Evolutionary conservation across 2,113 vertebrate species (phyloP).

Genomic region (Daubentonia madagascariensis): DNA sequence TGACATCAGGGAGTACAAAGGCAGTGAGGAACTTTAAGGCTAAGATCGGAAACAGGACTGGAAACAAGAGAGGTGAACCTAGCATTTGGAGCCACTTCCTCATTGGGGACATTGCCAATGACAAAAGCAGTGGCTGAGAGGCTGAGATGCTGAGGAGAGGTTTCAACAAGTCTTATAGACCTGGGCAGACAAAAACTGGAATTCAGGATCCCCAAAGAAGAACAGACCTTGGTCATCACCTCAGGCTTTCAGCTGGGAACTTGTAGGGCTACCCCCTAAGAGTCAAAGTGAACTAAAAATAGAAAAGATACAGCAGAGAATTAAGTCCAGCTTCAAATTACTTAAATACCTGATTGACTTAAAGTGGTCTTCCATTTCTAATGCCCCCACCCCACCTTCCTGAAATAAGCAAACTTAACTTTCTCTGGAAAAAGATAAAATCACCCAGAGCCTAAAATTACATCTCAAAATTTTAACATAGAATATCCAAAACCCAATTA

Average conservation of each 20-base stretch:
- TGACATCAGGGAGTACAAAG: background rate
- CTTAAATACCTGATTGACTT: background rate
- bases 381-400: background rate
- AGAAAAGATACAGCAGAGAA: background rate
- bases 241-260: background rate
- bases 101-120: background rate
- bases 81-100: background rate
- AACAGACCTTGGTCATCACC: background rate
- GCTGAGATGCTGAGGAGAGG: background rate
- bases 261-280: background rate
- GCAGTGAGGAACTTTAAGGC: background rate
- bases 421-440: background rate
- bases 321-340: background rate
- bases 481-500: background rate
- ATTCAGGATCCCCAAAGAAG: background rate
- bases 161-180: background rate
- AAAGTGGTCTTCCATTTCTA: background rate
- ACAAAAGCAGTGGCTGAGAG: background rate
- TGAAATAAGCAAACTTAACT: background rate
- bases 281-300: background rate
- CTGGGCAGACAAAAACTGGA: background rate
- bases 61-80: background rate
- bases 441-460: background rate
- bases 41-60: background rate
- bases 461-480: background rate